Evolutionary conservation across 2,888 invertebrate genomes (phyloP), one percentile per base, ranked within the genome.

Genomic region (Rambutsinella grinnellia): DNA sequence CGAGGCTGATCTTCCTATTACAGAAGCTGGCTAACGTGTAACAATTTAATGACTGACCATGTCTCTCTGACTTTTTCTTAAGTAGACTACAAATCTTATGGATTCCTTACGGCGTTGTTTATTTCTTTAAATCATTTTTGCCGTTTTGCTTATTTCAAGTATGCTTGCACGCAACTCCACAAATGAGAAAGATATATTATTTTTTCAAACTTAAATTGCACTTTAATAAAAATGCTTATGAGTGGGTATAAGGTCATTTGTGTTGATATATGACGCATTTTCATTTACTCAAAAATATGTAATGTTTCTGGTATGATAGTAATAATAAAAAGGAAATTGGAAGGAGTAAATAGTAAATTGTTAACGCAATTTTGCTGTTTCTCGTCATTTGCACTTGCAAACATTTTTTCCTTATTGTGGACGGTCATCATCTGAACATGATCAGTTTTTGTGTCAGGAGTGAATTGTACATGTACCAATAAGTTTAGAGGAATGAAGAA

Each of bases 351-450:
- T 21, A 28, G 19, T n/a, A 58, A 21, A 44, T n/a, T 58, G 23
- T 21, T 60, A 60, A 60, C 60, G 60, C 60, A 60, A 8, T 60
- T 60, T 46, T 60, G 44, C 19, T 60, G 60, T 60, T 60, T 21
- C 58, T 46, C 36, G 13, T 36, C 13, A 36, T 36, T 36, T 36
- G 36, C 36, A 36, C 36, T 36, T 36, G 13, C 36, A 36, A 5
- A 36, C 36, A 36, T 36, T 36, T 36, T 36, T 36, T 58, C 19
- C 23, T 58, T 36, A 58, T 58, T n/a, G n/a, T n/a, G n/a, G n/a
- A n/a, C n/a, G n/a, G n/a, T n/a, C n/a, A n/a, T n/a, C n/a, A n/a
- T n/a, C n/a, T n/a, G n/a, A n/a, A n/a, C n/a, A n/a, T n/a, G n/a
- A n/a, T n/a, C n/a, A n/a, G n/a, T n/a, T n/a, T n/a, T n/a, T n/a